Evolutionary conservation across 2,113 vertebrate species (phyloP).

Genomic region (Dendrocopos noguchii): DNA sequence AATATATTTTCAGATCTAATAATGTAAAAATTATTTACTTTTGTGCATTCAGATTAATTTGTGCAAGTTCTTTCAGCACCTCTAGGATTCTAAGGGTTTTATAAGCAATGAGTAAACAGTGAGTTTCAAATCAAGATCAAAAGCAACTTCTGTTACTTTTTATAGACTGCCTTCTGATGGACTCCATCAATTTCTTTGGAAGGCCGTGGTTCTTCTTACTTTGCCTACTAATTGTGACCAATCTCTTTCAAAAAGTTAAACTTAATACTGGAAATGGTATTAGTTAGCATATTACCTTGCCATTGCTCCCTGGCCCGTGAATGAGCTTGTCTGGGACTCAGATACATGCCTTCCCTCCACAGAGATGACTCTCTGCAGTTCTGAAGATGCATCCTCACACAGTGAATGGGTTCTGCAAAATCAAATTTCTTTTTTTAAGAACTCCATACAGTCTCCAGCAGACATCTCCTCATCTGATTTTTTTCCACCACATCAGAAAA

Average conservation of each 20-base stretch:
- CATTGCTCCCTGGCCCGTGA: slow-evolving; percentile 78
- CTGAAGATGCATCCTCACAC: slow-evolving; percentile 74
- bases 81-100: neutral
- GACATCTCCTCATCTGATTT: neutral
- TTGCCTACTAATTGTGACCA: neutral
- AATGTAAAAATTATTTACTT: neutral
- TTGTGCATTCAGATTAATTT: neutral
- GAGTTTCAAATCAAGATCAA: neutral
- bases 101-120: neutral
- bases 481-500: neutral
- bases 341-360: slow-evolving; percentile 74
- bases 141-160: neutral
- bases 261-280: neutral
- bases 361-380: slow-evolving; percentile 73
- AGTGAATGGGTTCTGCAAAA: slow-evolving; percentile 79
- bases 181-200: neutral
- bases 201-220: neutral
- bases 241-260: neutral
- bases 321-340: slow-evolving; percentile 72
- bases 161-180: neutral
- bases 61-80: neutral
- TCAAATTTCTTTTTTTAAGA: neutral
- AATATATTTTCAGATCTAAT: neutral
- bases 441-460: neutral
- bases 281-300: slow-evolving; percentile 81